Evolutionary conservation across 2,888 invertebrate genomes (phyloP).

Genomic region (Agriopis aurantiaria): DNA sequence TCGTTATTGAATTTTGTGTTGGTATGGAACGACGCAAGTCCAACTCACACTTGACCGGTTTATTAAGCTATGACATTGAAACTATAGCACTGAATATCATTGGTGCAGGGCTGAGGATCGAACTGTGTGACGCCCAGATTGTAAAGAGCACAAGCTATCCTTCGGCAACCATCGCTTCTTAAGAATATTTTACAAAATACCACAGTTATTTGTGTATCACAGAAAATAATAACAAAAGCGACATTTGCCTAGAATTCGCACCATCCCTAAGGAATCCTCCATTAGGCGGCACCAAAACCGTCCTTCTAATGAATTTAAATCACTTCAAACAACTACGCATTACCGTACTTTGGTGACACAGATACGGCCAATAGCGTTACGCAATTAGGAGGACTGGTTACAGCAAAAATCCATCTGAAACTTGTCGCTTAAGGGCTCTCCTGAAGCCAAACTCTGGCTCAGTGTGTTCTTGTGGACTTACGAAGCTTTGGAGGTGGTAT

Average conservation of each 20-base stretch:
- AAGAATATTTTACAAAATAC: too few species aligned
- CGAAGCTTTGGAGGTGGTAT: slow-evolving; percentile 45
- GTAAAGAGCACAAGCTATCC: too few species aligned
- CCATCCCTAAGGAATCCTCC: slow-evolving; percentile 49
- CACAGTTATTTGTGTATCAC: not conserved
- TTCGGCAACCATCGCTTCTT: too few species aligned
- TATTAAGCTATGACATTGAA: too few species aligned
- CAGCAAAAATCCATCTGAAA: slow-evolving; percentile 86
- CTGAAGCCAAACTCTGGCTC: slow-evolving; percentile 63
- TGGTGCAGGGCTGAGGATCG: too few species aligned
- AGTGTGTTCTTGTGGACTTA: slow-evolving; percentile 54
- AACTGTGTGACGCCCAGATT: too few species aligned
- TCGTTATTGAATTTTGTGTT: too few species aligned
- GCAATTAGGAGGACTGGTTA: slow-evolving; percentile 72
- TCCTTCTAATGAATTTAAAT: slow-evolving; percentile 65
- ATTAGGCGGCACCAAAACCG: slow-evolving; percentile 48
- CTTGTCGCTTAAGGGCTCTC: slow-evolving; percentile 83
- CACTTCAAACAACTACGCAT: slow-evolving; percentile 54
- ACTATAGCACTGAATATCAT: too few species aligned
- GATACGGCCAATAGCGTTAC: slow-evolving; percentile 73
- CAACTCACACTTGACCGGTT: too few species aligned
- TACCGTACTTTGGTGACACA: slow-evolving; percentile 61
- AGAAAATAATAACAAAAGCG: slow-evolving; percentile 14
- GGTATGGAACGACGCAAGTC: too few species aligned
- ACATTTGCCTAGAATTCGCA: slow-evolving; percentile 18